A percentile compares a stretch with the other conserved stretches of the same genome.
Conservation (phyloP, 2,113 vertebrate species). For the Saccopteryx bilineata region DNA sequence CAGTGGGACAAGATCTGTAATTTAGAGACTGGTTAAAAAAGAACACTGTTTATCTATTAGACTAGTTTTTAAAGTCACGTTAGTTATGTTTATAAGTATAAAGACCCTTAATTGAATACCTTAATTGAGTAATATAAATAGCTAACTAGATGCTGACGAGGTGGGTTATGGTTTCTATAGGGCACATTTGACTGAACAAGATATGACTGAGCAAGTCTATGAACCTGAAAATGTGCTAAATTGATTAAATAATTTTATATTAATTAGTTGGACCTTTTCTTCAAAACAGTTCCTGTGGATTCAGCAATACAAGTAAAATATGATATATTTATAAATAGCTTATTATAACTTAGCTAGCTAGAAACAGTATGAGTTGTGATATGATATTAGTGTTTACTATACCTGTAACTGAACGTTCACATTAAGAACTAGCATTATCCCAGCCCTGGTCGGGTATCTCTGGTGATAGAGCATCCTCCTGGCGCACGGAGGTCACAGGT, state of each 20-base stretch:
- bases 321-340: neutral
- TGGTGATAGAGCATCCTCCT: no score
- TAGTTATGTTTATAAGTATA: neutral
- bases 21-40: neutral
- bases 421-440: neutral
- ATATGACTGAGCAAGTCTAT: neutral
- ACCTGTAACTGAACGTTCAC: neutral
- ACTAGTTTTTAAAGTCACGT: constrained; percentile 10
- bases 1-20: neutral
- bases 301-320: neutral
- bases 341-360: constrained; percentile 18
- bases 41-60: neutral
- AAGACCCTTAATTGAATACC: neutral
- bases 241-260: constrained; percentile 45
- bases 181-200: neutral
- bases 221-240: constrained; percentile 47
- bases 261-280: constrained; percentile 41
- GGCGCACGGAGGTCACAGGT: no score
- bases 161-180: neutral
- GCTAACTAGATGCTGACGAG: neutral
- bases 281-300: constrained; percentile 47
- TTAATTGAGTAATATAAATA: neutral
- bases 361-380: neutral
- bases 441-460: no score
- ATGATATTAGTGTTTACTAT: neutral